These are phyloP conservation scores for Dysdera silvatica DNA, from an alignment of 1,140 invertebrate genomes.

Conservation along the genomic window DNA sequence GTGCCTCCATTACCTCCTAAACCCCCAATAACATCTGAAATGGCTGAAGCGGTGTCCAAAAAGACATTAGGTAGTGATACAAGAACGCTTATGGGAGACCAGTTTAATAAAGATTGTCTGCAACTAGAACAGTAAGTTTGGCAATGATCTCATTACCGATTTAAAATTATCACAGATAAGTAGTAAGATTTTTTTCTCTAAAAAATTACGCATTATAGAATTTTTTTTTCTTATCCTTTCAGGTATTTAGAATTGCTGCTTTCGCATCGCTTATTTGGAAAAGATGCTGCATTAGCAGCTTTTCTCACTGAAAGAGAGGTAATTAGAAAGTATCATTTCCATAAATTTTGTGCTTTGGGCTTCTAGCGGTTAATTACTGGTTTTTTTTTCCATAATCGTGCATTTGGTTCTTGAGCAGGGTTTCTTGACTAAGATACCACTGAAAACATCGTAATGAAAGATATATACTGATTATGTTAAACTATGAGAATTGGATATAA, in stretches of 20 bases:
- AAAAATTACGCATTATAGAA: not conserved
- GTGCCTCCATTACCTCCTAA: conserved; percentile 45
- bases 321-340: conserved; percentile 1
- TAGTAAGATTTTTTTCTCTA: not conserved
- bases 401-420: no score
- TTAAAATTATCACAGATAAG: not conserved
- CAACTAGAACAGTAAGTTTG: conserved; percentile 42
- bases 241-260: conserved; percentile 43
- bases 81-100: conserved; percentile 44
- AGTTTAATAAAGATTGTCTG: conserved; percentile 45
- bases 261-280: conserved; percentile 41
- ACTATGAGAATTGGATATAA: no score
- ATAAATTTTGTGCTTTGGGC: no score
- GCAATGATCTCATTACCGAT: not conserved
- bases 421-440: no score
- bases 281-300: conserved; percentile 38
- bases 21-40: conserved; percentile 42
- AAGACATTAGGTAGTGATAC: conserved; percentile 42
- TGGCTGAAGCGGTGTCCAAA: conserved; percentile 41
- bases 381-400: no score
- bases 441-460: no score
- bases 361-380: no score
- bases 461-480: no score
- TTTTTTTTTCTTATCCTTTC: conserved; percentile 2
- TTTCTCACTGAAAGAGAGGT: conserved; percentile 43